Evolutionary conservation across 1,140 invertebrate genomes (phyloP).

Genomic region (Drosophila bifasciata): DNA sequence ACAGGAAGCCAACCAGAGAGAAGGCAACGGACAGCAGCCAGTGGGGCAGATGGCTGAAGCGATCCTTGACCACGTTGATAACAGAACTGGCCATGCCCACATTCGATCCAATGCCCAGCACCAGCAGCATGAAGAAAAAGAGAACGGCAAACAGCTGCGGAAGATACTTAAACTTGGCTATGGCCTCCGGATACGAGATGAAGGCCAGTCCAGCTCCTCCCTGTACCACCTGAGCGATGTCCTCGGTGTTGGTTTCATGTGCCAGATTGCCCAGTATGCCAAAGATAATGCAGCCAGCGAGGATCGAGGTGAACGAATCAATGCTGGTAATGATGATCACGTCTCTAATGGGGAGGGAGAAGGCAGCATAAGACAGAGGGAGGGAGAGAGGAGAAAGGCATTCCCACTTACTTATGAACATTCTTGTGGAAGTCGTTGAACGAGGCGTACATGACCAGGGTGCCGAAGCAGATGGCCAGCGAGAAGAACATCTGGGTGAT

Average conservation of each 20-base stretch:
- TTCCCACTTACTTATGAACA: constrained; percentile 88
- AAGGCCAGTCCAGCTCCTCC: constrained; percentile 89
- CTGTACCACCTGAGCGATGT: constrained; percentile 85
- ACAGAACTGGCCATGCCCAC: constrained; percentile 88
- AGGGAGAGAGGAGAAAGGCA: not conserved
- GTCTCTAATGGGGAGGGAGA: constrained; percentile 84
- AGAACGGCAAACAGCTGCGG: constrained; percentile 94
- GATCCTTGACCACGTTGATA: constrained; percentile 89
- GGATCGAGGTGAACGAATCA: constrained; percentile 92
- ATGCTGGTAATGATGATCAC: constrained; percentile 90
- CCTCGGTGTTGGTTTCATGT: constrained; percentile 86
- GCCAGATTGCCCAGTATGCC: constrained; percentile 92
- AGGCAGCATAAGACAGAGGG: not conserved
- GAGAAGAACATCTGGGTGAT: constrained; percentile 95
- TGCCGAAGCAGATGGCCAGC: constrained; percentile 91
- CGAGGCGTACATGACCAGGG: constrained; percentile 92
- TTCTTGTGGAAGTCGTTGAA: constrained; percentile 93
- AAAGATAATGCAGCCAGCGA: constrained; percentile 95
- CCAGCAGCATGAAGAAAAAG: constrained; percentile 95
- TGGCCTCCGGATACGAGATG: constrained; percentile 95
- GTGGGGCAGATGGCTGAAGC: constrained; percentile 87
- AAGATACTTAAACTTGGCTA: constrained; percentile 90
- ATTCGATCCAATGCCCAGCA: constrained; percentile 91
- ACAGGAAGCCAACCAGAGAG: constrained; percentile 87
- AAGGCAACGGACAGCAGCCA: constrained; percentile 87